Percentiles rank a stretch among this genome's conserved stretches.
Evolutionary conservation across 2,797 vertebrate species (phyloP).

Genomic region (Percopsis omiscomaycus): DNA sequence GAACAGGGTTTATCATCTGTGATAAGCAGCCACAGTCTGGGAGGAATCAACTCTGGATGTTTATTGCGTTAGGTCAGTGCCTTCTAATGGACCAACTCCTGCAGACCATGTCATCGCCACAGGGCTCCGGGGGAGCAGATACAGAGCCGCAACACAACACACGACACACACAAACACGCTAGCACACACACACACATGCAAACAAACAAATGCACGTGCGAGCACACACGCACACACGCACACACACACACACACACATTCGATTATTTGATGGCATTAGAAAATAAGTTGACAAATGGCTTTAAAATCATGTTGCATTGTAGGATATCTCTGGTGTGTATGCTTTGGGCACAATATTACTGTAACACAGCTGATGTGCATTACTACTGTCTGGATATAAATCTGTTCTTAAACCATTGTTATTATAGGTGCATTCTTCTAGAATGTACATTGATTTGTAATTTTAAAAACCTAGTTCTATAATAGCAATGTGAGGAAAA

Average conservation of each 20-base stretch:
- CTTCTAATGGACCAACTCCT: slow-evolving; percentile 68
- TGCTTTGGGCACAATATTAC: not conserved
- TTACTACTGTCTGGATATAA: too few species aligned
- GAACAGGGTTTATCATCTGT: slow-evolving; percentile 73
- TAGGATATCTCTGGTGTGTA: not conserved
- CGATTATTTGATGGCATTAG: slow-evolving; percentile 25
- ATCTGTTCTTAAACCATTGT: too few species aligned
- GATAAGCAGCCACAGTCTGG: slow-evolving; percentile 70
- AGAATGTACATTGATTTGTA: too few species aligned
- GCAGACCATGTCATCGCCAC: slow-evolving; percentile 69
- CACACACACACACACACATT: slow-evolving; percentile 8
- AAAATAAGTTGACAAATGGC: slow-evolving; percentile 10
- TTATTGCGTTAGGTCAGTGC: slow-evolving; percentile 75
- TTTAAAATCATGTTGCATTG: slow-evolving; percentile 14
- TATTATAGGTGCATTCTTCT: too few species aligned
- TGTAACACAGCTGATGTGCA: too few species aligned
- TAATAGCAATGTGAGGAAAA: too few species aligned
- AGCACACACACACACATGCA: slow-evolving; percentile 3
- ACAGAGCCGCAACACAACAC: slow-evolving; percentile 48
- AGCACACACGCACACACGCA: slow-evolving; percentile 9
- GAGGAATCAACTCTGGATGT: slow-evolving; percentile 71
- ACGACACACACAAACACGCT: slow-evolving; percentile 3
- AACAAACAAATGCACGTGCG: slow-evolving; percentile 8
- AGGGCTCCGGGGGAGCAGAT: slow-evolving; percentile 56
- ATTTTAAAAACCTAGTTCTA: too few species aligned